Base-by-base conservation (phyloP, 2,113 vertebrate species). In the Hemiprocne comata region DNA sequence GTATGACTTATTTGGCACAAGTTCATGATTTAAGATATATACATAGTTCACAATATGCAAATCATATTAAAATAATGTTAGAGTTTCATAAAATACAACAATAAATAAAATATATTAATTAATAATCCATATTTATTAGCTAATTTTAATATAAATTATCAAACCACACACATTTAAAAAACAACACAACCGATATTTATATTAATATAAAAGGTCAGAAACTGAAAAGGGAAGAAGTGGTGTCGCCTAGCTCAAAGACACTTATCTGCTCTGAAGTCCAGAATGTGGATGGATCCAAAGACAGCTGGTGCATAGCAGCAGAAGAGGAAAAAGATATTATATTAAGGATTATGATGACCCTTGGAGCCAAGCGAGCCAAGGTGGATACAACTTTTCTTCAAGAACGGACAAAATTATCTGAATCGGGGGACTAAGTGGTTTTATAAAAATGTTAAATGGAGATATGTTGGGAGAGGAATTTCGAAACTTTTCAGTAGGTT, bases 311-410 rank as follows among this genome's bases (percentile, higher is more conserved):
- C 21, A n/a, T 36, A 57, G 17, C 5, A 72, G 24, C 8, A 61
- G 77, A 77, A 69, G 28, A 46, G 4, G 2, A 60, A n/a, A 70
- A 74, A 6, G n/a, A 3, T 60, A 29, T 64, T 28, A 34, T 21
- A 29, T 8, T 23, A 50, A 71, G 19, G 13, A 14, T 48, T 66
- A 23, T 33, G n/a, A 19, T 61, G 61, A 78, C 50, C 17, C n/a
- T 25, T 4, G 2, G 2, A 38, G 28, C 8, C n/a, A 65, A 71
- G 5, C 0, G 2, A 72, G 13, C 12, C 3, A 8, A 70, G 33
- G 7, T 24, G 17, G 12, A 31, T 65, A 26, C 2, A 70, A 31
- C 5, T 40, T 85, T 55, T n/a, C 51, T 19, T 71, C 71, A 62
- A 83, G 40, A 53, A n/a, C 13, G 36, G 89, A 33, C 3, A 67